Percentiles rank a stretch among this genome's conserved stretches.
These are phyloP conservation scores for Hippoglossus stenolepis DNA, from an alignment of 2,113 vertebrate species.

Conservation along the genomic window DNA sequence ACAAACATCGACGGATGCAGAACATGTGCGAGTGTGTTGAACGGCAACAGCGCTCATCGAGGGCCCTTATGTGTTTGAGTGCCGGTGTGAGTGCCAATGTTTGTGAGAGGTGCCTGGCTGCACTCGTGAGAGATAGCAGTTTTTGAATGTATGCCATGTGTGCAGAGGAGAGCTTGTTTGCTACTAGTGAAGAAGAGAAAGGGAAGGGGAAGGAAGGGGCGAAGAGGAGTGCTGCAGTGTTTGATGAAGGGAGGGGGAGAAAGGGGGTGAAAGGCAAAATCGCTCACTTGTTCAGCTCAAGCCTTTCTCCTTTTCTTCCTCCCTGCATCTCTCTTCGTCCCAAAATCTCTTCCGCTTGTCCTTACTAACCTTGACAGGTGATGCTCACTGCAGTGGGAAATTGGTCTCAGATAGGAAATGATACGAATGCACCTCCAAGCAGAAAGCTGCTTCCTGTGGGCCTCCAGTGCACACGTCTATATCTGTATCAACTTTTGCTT, in stretches of 20 bases:
- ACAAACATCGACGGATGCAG: slow-evolving; percentile 56
- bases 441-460: slow-evolving; percentile 47
- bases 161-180: slow-evolving; percentile 52
- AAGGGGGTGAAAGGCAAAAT: slow-evolving; percentile 3
- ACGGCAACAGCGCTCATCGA: slow-evolving; percentile 16
- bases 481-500: slow-evolving; percentile 19
- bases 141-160: slow-evolving; percentile 58
- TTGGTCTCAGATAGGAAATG: slow-evolving; percentile 22
- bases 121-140: slow-evolving; percentile 45
- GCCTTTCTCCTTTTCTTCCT: slow-evolving; percentile 22
- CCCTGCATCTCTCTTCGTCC: not conserved
- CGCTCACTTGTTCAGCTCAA: slow-evolving; percentile 14
- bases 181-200: slow-evolving; percentile 35
- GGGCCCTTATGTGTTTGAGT: slow-evolving; percentile 47
- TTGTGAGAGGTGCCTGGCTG: slow-evolving; percentile 40
- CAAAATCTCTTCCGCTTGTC: not conserved
- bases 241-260: slow-evolving; percentile 19
- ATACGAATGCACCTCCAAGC: slow-evolving; percentile 30
- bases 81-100: slow-evolving; percentile 55
- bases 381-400: slow-evolving; percentile 54
- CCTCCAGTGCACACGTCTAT: slow-evolving; percentile 21
- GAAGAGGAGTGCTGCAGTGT: slow-evolving; percentile 35
- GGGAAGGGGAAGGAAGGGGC: not conserved
- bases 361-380: slow-evolving; percentile 63
- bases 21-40: slow-evolving; percentile 64